Evolutionary conservation across 2,797 vertebrate species (phyloP).

Genomic region (Chelon labrosus): DNA sequence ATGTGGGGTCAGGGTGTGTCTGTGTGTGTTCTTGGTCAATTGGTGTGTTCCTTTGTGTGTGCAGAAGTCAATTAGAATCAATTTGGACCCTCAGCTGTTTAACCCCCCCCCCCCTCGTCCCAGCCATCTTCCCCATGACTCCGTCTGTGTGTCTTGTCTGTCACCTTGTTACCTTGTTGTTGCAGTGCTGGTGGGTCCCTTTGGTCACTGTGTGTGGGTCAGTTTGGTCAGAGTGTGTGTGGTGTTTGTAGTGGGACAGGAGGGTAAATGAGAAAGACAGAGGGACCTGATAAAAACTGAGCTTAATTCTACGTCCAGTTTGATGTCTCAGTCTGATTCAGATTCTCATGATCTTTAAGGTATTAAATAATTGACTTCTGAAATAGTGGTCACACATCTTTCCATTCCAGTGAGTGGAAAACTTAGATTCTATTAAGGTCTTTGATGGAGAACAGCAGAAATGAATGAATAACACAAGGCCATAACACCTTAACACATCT

Average conservation of each 20-base stretch:
- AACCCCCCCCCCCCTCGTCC: conserved; percentile 27
- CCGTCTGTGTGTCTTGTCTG: conserved; percentile 42
- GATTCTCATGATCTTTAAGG: neutral
- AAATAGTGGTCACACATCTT: neutral
- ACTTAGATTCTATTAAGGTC: neutral
- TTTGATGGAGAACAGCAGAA: neutral
- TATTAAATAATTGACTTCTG: neutral
- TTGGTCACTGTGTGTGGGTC: conserved; percentile 80
- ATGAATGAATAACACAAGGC: no score
- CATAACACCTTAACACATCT: no score
- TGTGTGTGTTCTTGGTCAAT: conserved; percentile 63
- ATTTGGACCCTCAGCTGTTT: conserved; percentile 85
- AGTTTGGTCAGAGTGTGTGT: conserved; percentile 47
- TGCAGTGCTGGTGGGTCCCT: conserved; percentile 64
- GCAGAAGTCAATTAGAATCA: conserved; percentile 80
- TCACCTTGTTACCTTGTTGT: conserved; percentile 72
- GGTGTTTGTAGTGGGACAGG: conserved; percentile 5
- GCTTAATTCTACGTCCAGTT: neutral
- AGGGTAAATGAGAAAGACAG: conserved; percentile 14
- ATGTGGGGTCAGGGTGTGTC: conserved; percentile 57
- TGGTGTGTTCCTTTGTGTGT: conserved; percentile 47
- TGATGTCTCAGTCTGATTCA: neutral
- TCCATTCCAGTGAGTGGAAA: neutral
- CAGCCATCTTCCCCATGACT: conserved; percentile 31
- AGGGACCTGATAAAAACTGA: neutral